Evolutionary conservation across 2,888 invertebrate genomes (phyloP).

Genomic region (Diabrotica balteata): DNA sequence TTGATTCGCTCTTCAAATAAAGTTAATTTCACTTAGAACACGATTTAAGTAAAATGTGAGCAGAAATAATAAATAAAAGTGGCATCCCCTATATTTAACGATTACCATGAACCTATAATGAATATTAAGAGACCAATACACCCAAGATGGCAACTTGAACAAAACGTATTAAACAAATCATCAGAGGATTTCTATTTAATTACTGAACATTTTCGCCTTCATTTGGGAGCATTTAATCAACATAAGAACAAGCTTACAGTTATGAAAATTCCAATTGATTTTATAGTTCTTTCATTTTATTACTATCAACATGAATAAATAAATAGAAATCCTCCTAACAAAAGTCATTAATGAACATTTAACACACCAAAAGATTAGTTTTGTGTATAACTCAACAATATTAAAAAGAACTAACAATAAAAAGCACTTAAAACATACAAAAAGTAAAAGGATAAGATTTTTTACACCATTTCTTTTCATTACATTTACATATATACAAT

Average conservation of each 20-base stretch:
- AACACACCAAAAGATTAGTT: conserved; percentile 33
- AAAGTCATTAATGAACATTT: conserved; percentile 23
- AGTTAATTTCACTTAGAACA: no score
- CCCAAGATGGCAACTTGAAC: conserved; percentile 21
- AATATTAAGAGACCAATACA: conserved; percentile 20
- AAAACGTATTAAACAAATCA: conserved; percentile 12
- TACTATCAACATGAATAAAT: no score
- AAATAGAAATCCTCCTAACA: conserved; percentile 12
- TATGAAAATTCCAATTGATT: no score
- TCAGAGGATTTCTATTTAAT: background rate
- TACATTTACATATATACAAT: no score
- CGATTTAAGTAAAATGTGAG: no score
- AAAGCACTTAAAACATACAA: conserved; percentile 37
- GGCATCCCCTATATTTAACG: no score
- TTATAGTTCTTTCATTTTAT: no score
- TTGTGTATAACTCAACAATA: conserved; percentile 35
- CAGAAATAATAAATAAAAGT: no score
- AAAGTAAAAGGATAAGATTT: conserved; percentile 25
- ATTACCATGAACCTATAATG: conserved; percentile 1
- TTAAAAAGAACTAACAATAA: conserved; percentile 39
- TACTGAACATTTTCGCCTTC: no score
- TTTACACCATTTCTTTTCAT: conserved; percentile 9
- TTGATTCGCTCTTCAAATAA: no score
- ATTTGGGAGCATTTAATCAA: no score
- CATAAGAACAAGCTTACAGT: no score